These are phyloP conservation scores for Phyllopteryx taeniolatus DNA, from an alignment of 2,113 vertebrate species.

Conservation along the genomic window DNA sequence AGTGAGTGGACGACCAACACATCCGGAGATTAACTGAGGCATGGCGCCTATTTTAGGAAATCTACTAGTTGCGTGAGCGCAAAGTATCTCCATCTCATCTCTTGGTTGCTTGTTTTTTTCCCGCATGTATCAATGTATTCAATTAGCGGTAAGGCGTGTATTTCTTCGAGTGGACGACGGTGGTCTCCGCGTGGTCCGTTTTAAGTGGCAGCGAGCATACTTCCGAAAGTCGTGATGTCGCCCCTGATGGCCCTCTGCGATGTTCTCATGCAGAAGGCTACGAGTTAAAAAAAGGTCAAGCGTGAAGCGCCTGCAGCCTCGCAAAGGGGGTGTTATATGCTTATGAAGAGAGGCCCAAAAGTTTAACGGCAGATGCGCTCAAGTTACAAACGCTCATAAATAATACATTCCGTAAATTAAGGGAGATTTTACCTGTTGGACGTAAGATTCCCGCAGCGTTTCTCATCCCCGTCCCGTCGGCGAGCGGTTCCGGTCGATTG, in stretches of 20 bases:
- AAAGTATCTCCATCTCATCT: neutral
- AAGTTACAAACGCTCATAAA: neutral
- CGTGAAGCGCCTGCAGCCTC: neutral
- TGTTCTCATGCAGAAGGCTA: neutral
- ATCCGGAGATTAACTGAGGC: neutral
- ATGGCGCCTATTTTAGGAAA: neutral
- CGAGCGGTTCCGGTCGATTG: conserved; percentile 35
- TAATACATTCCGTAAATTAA: neutral
- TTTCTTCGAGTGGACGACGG: neutral
- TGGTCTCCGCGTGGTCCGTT: neutral
- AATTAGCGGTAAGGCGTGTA: neutral
- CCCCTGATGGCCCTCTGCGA: neutral
- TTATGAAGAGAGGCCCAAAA: neutral
- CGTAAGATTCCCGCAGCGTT: conserved; percentile 15
- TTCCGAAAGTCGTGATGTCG: conserved; percentile 1
- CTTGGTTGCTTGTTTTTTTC: neutral
- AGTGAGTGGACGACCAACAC: neutral
- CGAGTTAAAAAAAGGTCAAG: conserved; percentile 3
- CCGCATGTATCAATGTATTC: neutral
- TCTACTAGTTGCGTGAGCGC: neutral
- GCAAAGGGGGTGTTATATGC: neutral
- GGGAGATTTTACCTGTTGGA: conserved; percentile 48
- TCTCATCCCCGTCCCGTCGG: neutral
- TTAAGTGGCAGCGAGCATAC: neutral
- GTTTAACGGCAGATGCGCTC: neutral